Evolutionary conservation across 2,797 vertebrate genomes (phyloP), one percentile per base, ranked within the genome.

Genomic region (Hozukius guyotensis): DNA sequence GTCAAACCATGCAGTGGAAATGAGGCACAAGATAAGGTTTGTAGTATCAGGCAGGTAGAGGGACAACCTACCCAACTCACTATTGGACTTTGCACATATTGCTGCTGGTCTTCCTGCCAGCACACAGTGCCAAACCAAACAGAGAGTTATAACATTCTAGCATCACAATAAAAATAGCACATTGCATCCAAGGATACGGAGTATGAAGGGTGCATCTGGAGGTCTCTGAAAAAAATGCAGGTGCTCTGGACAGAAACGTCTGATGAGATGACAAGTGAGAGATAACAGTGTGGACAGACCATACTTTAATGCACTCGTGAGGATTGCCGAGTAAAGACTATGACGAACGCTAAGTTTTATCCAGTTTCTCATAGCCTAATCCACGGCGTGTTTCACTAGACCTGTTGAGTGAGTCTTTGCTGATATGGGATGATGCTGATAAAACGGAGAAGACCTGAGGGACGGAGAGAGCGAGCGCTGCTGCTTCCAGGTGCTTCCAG

Each of bases 401-500:
- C 65, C 65, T 62, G 72, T 11, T 76, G 77, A 83, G 66, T 72
- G 69, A 76, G 66, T 61, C 8, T 76, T 29, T 4, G 22, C 25
- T 42, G 69, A 46, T 27, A 27, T 5, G 14, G 36, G 70, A 18
- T 29, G 55, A 79, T 31, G 24, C 34, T 59, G 55, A 59, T 77
- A 52, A 83, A 56, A 10, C 42, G 67, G 56, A 71, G 52, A 78
- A 14, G 55, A 83, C 34, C 61, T 69, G 77, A 64, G 55, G 36
- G 82, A 77, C 25, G 61, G 32, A 42, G 36, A 65, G 38, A 74
- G 64, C 4, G 22, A 78, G 76, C 56, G 59, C 69, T 67, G 77
- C 52, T 65, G 64, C 70, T 87, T 86, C 84, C 84, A 92, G 88
- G 85, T 91, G 82, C 84, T 90, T 89, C 89, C 91, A 93, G 83